Base-by-base conservation (phyloP, 2,113 vertebrate genomes). In the Peromyscus maniculatus region DNA sequence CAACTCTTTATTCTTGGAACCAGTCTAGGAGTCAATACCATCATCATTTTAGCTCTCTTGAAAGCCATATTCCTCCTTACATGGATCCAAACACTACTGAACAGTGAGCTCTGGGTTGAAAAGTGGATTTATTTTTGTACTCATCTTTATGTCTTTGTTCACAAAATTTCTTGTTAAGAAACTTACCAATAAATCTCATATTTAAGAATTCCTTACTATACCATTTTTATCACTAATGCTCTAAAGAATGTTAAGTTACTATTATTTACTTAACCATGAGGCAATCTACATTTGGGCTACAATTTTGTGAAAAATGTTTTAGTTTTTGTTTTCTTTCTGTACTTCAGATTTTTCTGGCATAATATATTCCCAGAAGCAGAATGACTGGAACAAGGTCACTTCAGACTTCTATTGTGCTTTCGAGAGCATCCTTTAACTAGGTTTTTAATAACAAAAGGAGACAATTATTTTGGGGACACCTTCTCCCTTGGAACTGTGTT, bases 401-500 rank as follows among this genome's bases (percentile, higher is more conserved):
- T 52, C 71, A 93, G 83, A 59, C 74, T 93, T 80, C n/a, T 33
- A 26, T 82, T 89, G 36, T 86, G 28, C 71, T 91, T 57, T 97
- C 8, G 26, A 91, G 55, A 91, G 46, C 69, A 7, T 46, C 72
- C 84, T 92, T 89, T 92, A 97, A 97, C 59, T 86, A 96, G 95
- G 93, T 95, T 92, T 97, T 94, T 59, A 91, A 67, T 66, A 93
- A 92, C 66, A 82, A 89, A 78, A 93, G 79, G 74, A 84, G 67
- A 89, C 89, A 83, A 31, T 80, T 74, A 59, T 91, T 94, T 79
- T 52, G 66, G 59, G 90, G 86, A 69, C 46, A 83, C 28, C 69
- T 64, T 95, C 91, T 78, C 69, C n/a, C 97, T 92, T 92, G 96
- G 91, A 91, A 79, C n/a, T 19, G 71, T 36, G 78, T 93, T 87